Evolutionary conservation across 2,113 vertebrate species (phyloP), one percentile per base, ranked within the genome.

Genomic region (pig (Sus scrofa)): DNA sequence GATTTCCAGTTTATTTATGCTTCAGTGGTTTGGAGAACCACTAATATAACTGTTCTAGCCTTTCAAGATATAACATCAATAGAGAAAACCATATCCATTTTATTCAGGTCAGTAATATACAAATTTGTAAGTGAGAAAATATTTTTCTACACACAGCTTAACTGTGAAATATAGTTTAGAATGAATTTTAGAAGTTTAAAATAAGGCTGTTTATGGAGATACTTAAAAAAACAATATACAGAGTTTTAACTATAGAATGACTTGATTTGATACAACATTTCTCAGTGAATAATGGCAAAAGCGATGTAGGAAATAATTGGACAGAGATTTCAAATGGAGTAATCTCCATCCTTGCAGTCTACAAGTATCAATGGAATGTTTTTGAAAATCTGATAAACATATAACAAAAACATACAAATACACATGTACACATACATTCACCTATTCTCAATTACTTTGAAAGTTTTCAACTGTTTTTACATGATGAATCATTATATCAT

Each of bases 1-100:
- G 60, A 91, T 54, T 92, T 83, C 71, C 24, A 91, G n/a, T 6
- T 89, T 86, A 44, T 84, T 89, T 90, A 81, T 92, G 24, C 30
- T 70, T 5, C 71, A 63, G 26, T 65, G 24, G 13, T 32, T 62
- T 54, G 27, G 20, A 50, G 18, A 95, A 20, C 15, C 56, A 50
- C 65, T 88, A 87, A 54, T 54, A 30, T 62, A 93, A 90, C 6
- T 95, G 12, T 91, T 86, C 5, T 30, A 78, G 26, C 1, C 50
- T 89, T 74, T 89, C 63, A 91, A 65, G 89, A 44, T 54, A 39
- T 60, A 78, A 54, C 83, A 18, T 75, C 75, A 60, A 22, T 62
- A 52, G 39, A 86, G 37, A 95, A 94, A 86, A 71, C 20, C 13
- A 89, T 30, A 82, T 3, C 18, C 2, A 82, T 77, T 24, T 86